Percentiles rank a stretch among this genome's conserved stretches.
phyloP scores from a whole-genome alignment of 1,140 invertebrate genomes.

The Diorhabda elongata region DNA sequence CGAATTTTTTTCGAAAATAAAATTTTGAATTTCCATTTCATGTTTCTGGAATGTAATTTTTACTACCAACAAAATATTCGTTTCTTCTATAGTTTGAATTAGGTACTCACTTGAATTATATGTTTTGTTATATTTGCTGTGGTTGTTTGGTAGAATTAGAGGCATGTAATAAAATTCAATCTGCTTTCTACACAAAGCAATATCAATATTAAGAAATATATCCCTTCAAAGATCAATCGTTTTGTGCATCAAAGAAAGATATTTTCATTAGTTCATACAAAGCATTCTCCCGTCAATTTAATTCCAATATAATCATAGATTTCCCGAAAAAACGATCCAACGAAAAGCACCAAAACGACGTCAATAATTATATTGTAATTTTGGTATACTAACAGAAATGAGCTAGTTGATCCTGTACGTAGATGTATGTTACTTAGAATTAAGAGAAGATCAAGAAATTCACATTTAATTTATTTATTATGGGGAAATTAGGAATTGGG shows the following conservation, averaged over 20 bases:
- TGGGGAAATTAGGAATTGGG: too few species aligned
- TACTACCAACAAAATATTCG: too few species aligned
- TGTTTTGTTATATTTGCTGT: background rate
- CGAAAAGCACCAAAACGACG: background rate
- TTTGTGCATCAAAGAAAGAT: background rate
- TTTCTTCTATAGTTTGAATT: too few species aligned
- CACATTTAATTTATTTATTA: too few species aligned
- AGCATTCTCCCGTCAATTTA: background rate
- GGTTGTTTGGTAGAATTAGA: background rate
- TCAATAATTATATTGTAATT: conserved; percentile 1
- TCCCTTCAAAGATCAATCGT: background rate
- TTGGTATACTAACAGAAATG: background rate
- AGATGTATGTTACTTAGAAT: too few species aligned
- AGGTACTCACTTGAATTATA: too few species aligned
- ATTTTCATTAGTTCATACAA: conserved; percentile 3
- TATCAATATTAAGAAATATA: background rate
- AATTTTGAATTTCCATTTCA: too few species aligned
- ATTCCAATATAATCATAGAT: background rate
- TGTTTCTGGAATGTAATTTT: too few species aligned
- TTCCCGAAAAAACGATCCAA: background rate
- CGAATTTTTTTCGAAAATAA: too few species aligned
- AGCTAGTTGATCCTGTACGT: too few species aligned
- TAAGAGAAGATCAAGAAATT: too few species aligned
- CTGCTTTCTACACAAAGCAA: background rate
- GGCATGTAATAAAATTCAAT: background rate